Conservation (phyloP, 2,888 invertebrate species). For the Polyommatus iphigenia region DNA sequence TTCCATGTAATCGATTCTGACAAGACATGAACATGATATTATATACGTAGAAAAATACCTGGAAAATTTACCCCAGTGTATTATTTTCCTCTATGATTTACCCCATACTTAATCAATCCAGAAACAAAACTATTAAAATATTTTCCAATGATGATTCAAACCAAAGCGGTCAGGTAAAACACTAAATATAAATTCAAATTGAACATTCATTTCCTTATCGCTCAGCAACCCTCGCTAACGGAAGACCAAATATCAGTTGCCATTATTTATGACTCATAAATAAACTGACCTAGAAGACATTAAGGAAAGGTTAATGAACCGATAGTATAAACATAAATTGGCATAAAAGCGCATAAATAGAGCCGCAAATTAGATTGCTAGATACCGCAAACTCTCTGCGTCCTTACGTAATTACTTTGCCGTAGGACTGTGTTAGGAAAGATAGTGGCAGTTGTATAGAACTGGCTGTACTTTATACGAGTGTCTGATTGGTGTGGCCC, state of each 20-base stretch:
- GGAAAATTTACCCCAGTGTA: too few relatives aligned
- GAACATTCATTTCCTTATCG: slow-evolving; percentile 8
- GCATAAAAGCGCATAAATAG: slow-evolving; percentile 40
- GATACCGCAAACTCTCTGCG: slow-evolving; percentile 41
- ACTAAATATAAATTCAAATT: slow-evolving; percentile 13
- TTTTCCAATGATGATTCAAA: not conserved
- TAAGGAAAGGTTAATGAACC: slow-evolving; percentile 35
- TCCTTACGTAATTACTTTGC: slow-evolving; percentile 36
- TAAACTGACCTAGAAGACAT: slow-evolving; percentile 30
- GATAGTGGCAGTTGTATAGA: too few relatives aligned
- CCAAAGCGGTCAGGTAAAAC: not conserved
- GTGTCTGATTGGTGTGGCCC: too few relatives aligned
- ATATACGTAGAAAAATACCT: not conserved
- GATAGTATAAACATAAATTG: slow-evolving; percentile 40
- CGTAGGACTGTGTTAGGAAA: not conserved
- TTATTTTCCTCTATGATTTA: too few relatives aligned
- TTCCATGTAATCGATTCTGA: not conserved
- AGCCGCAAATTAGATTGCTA: slow-evolving; percentile 43
- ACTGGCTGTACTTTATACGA: too few relatives aligned
- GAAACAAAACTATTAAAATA: too few relatives aligned
- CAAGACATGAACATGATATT: not conserved
- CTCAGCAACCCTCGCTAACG: not conserved
- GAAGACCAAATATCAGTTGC: slow-evolving; percentile 25
- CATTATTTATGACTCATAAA: slow-evolving; percentile 27
- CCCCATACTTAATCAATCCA: too few relatives aligned